Evolutionary conservation across 2,797 vertebrate genomes (phyloP), one percentile per base, ranked within the genome.

Genomic region (Onychomys torridus): DNA sequence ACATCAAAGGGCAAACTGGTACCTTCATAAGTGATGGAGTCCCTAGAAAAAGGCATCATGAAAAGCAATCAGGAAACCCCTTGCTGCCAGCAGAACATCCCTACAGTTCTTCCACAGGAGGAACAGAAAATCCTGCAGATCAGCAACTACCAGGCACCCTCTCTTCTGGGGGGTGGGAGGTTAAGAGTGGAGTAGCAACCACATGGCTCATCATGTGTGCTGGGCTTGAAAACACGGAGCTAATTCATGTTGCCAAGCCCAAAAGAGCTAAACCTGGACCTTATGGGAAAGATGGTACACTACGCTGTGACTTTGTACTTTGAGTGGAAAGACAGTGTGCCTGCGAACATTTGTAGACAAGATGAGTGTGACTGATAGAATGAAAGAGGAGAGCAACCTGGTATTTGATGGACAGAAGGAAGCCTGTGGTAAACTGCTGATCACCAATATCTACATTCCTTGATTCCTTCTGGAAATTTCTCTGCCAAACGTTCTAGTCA

Each of bases 21-120:
- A 25, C 9, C 57, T 21, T 79, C 52, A 12, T 43, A 82, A 93
- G 21, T 81, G 27, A 63, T 25, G 9, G 27, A 75, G 14, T 73
- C 78, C 27, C 46, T 77, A 87, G 69, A 89, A 96, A 92, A 37
- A 67, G 21, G 32, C 91, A 93, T 37, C 32, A 87, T 61, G 7
- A 40, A 55, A 71, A 52, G 12, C 12, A 49, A 96, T n/a, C 6
- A 83, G 82, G 21, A 29, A 85, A 69, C 4, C 37, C 27, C 9
- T 49, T 43, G 69, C 57, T 87, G n/a, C 49, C 29, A 43, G 21
- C 6, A 16, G 2, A 89, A 9, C 11, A 10, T 59, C 17, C 13
- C 69, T 27, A 75, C 5, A 83, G 37, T 32, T 82, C n/a, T 63
- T 46, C 37, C 13, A 16, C n/a, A 61, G 61, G 49, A 61, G 52